Evolutionary conservation across 2,888 invertebrate species (phyloP).

Genomic region (Drosophila tanythrix): DNA sequence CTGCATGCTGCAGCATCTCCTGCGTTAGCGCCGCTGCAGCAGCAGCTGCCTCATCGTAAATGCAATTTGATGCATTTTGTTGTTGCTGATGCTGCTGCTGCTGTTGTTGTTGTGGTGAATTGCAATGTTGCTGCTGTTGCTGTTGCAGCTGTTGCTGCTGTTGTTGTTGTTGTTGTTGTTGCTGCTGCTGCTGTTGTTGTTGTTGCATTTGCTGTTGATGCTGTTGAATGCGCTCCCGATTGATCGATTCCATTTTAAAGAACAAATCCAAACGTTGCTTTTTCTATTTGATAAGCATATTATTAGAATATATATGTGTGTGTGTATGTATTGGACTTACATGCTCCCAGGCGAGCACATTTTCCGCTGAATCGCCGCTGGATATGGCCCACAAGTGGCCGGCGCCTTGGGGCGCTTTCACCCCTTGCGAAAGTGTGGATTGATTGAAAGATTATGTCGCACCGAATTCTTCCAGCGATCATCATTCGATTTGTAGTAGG

Average conservation of each 20-base stretch:
- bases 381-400: slow-evolving; percentile 96
- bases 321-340: slow-evolving; percentile 81
- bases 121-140: slow-evolving; percentile 47
- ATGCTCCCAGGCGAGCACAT: slow-evolving; percentile 87
- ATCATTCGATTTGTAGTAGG: slow-evolving; percentile 94
- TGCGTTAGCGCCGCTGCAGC: slow-evolving; percentile 83
- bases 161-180: slow-evolving; percentile 56
- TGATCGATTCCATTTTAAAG: slow-evolving; percentile 85
- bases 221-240: slow-evolving; percentile 82
- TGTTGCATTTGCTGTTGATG: slow-evolving; percentile 76
- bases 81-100: slow-evolving; percentile 34
- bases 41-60: slow-evolving; percentile 84
- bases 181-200: slow-evolving; percentile 60
- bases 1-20: slow-evolving; percentile 80
- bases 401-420: slow-evolving; percentile 93
- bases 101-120: slow-evolving; percentile 35
- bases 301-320: not conserved
- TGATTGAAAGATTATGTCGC: slow-evolving; percentile 95
- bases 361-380: slow-evolving; percentile 87
- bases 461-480: slow-evolving; percentile 97
- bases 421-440: slow-evolving; percentile 95
- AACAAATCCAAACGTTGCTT: slow-evolving; percentile 87
- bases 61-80: slow-evolving; percentile 43
- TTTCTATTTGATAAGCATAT: slow-evolving; percentile 81
- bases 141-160: slow-evolving; percentile 14